Base-by-base conservation (phyloP, 2,888 invertebrate species). In the Drosophila phalerata region DNA sequence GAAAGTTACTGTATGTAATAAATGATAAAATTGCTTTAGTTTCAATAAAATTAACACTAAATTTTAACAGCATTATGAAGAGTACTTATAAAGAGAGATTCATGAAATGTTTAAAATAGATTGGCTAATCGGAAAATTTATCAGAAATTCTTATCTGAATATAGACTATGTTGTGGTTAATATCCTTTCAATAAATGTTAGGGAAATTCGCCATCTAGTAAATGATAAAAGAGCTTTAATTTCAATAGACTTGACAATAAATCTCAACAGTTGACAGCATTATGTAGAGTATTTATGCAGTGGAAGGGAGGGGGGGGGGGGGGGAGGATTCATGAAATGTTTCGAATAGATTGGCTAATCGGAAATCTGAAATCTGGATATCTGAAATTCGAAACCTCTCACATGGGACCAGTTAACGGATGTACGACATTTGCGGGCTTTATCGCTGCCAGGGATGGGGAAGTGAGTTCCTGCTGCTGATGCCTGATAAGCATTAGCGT, bases 401-500 rank as follows among this genome's bases (percentile, higher is more conserved):
- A 25, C 58, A 38, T 43, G 75, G 38, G 56, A 56, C 17, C 63
- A 48, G 64, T 57, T 64, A 60, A 53, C 67, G 56, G 73, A 37
- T 65, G 65, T 47, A 48, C 64, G 60, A 70, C 51, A 67, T 52
- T 57, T 49, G 58, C 45, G 45, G 64, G 43, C 37, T 57, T 76
- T 73, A 66, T 77, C 61, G 78, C 42, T 28, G 53, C 47, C 79
- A 45, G 58, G 70, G 28, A 28, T 8, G 28, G 28, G 37, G 15
- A 48, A 48, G 75, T n/a, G 28, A 32, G 55, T 13, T 60, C 34
- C 17, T 22, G 48, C 1, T 66, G 40, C 52, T 69, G 79, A 62
- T 73, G 56, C 77, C 48, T 60, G 71, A 83, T 83, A 88, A 83
- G 78, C 68, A 64, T 38, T 38, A 55, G 55, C 52, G n/a, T 64